Evolutionary conservation across 2,113 vertebrate genomes (phyloP), one percentile per base, ranked within the genome.

Genomic region (Antennarius striatus): DNA sequence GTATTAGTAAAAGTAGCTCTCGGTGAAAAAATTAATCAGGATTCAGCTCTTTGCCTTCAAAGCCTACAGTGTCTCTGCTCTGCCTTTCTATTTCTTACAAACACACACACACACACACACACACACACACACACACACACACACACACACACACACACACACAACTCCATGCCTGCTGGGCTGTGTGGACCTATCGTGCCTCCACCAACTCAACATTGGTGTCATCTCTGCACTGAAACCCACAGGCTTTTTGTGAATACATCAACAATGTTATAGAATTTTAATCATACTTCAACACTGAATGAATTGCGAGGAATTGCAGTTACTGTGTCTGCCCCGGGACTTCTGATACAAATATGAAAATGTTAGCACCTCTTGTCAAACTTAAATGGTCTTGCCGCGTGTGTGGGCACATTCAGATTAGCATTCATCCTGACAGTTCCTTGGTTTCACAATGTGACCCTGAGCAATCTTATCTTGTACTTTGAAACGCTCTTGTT

Each of bases 221-320:
- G 66, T 80, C 56, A 73, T 79, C 69, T 71, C 72, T 72, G 68
- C 62, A 57, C 71, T 85, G 54, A 61, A 39, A 71, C 55, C 82
- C 54, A 30, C 56, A 61, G 86, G 85, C 75, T 68, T 63, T 58
- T 55, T 71, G 49, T 56, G 80, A 85, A 86, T 85, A 78, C 68
- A 81, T 83, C 76, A 87, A 86, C 46, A 59, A 73, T 85, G 83
- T 84, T 83, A 78, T 74, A 65, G 80, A 88, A 91, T 90, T 87
- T 87, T 89, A 86, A 90, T 87, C 74, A 75, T 75, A 61, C 56
- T 63, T 78, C 71, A 36, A 54, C 64, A 58, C 59, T 58, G 67
- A 73, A 77, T 78, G 75, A 84, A 77, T 61, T 74, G 66, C 65
- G 75, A 56, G 71, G 68, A 64, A 32, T 29, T 71, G 78, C 77